Evolutionary conservation across 2,888 invertebrate genomes (phyloP).

Genomic region (Andrena marginata): DNA sequence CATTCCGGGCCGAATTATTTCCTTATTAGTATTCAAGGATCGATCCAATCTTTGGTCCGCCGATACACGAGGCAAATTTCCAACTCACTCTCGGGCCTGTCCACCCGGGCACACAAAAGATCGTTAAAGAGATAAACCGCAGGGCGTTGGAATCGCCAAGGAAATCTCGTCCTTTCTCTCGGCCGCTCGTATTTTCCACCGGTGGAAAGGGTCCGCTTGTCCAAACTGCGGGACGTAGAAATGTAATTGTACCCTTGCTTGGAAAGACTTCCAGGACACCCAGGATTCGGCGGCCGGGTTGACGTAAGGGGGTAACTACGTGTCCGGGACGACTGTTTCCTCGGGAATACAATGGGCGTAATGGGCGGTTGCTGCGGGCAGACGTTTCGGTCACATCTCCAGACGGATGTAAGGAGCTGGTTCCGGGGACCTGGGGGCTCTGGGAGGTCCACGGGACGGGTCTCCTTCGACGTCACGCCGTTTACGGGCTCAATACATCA

Average conservation of each 20-base stretch:
- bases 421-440: constrained; percentile 58
- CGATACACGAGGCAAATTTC: constrained; percentile 59
- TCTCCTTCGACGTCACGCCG: constrained; percentile 70
- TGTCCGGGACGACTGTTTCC: constrained; percentile 68
- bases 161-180: constrained; percentile 57
- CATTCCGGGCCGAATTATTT: constrained; percentile 40
- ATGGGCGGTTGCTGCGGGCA: constrained; percentile 81
- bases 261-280: constrained; percentile 38
- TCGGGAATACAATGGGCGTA: constrained; percentile 75
- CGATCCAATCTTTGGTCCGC: constrained; percentile 44
- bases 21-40: constrained; percentile 69
- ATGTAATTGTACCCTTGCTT: constrained; percentile 69
- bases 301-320: constrained; percentile 22
- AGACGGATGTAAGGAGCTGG: constrained; percentile 74
- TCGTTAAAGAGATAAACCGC: constrained; percentile 69
- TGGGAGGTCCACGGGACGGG: constrained; percentile 78
- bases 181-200: constrained; percentile 48
- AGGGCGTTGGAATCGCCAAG: constrained; percentile 58
- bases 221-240: constrained; percentile 63
- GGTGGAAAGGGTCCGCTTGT: constrained; percentile 52
- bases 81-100: constrained; percentile 29
- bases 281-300: constrained; percentile 33
- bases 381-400: constrained; percentile 77
- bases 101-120: constrained; percentile 56
- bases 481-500: constrained; percentile 80